phyloP scores from a whole-genome alignment of 2,888 invertebrate species.

The Epistrophella euchroma region DNA sequence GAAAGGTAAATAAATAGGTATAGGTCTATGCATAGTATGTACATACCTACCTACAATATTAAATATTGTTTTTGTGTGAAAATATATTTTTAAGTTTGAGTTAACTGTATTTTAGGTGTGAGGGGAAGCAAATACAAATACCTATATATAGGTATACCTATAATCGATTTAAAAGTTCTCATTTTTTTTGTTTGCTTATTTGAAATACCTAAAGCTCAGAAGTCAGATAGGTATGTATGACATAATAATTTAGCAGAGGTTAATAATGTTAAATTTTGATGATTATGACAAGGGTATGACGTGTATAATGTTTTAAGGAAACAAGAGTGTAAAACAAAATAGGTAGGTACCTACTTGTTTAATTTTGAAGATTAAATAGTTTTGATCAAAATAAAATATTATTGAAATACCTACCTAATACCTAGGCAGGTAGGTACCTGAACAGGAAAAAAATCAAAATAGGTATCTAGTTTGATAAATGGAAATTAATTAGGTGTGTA shows the following conservation, averaged over 20 bases:
- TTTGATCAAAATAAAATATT: background rate
- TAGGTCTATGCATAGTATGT: background rate
- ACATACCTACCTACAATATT: too few species aligned
- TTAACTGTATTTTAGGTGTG: conserved; percentile 27
- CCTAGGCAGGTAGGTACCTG: too few species aligned
- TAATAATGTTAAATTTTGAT: conserved; percentile 42
- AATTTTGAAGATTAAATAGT: conserved; percentile 7
- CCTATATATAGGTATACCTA: background rate
- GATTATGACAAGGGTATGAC: conserved; percentile 7
- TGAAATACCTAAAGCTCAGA: conserved; percentile 34
- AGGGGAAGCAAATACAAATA: conserved; percentile 21
- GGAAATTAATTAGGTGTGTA: too few species aligned
- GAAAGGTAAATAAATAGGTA: background rate
- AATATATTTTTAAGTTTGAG: background rate
- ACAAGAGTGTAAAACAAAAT: background rate
- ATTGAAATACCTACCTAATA: too few species aligned
- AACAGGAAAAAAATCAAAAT: too few species aligned
- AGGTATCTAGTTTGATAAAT: too few species aligned
- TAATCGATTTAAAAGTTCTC: conserved; percentile 52
- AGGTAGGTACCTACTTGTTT: conserved; percentile 1
- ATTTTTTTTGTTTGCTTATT: background rate
- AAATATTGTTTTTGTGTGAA: conserved; percentile 7
- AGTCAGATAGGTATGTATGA: conserved; percentile 28
- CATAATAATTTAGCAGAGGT: conserved; percentile 36
- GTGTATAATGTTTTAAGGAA: conserved; percentile 8